These are phyloP conservation scores for Ovibos moschatus DNA, from an alignment of 2,113 vertebrate genomes.

Conservation along the genomic window DNA sequence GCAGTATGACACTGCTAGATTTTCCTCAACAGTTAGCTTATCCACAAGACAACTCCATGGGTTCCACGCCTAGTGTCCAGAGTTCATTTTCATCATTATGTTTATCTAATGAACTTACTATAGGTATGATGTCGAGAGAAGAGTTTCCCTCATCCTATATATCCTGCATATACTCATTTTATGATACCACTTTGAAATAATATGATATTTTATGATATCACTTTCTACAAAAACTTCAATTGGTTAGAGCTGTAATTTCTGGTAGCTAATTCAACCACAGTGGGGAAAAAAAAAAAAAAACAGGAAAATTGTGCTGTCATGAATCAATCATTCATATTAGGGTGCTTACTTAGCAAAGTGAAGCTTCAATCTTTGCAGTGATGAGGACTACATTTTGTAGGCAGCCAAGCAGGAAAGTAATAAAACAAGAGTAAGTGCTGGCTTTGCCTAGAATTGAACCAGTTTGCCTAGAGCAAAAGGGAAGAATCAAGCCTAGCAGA, in stretches of 20 bases:
- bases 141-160: background rate
- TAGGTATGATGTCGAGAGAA: background rate
- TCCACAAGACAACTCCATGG: background rate
- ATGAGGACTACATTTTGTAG: background rate
- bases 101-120: background rate
- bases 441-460: background rate
- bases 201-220: background rate
- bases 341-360: background rate
- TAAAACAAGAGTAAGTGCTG: background rate
- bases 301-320: background rate
- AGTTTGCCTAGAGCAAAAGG: background rate
- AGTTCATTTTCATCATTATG: background rate
- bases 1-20: background rate
- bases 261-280: background rate
- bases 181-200: background rate
- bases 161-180: background rate
- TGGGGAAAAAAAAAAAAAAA: background rate
- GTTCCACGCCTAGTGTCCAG: background rate
- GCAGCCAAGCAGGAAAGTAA: background rate
- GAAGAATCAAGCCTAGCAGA: background rate
- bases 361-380: background rate
- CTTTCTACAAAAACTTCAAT: background rate
- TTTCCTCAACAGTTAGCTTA: background rate
- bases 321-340: background rate
- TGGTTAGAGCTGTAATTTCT: background rate